phyloP scores from a whole-genome alignment of 2,797 vertebrate species.

The Nyctibius grandis region DNA sequence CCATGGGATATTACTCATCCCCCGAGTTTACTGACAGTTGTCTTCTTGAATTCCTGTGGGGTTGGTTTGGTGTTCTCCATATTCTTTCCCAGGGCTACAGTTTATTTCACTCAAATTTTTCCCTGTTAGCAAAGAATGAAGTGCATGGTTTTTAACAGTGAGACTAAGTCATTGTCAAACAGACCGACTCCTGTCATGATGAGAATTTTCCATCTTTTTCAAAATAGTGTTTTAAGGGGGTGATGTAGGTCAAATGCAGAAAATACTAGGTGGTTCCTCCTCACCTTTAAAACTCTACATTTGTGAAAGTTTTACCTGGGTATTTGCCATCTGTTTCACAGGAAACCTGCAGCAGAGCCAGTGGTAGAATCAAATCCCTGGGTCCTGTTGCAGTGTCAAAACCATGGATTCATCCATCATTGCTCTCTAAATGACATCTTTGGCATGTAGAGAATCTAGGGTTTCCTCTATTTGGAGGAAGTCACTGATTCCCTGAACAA shows the following conservation, averaged over 20 bases:
- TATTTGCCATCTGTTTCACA: not conserved
- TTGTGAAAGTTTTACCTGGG: not conserved
- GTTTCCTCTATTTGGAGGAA: slow-evolving; percentile 6
- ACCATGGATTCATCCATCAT: not conserved
- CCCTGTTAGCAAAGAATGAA: not conserved
- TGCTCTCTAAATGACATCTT: not conserved
- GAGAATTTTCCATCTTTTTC: not conserved
- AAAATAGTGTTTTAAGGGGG: not conserved
- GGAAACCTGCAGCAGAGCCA: not conserved
- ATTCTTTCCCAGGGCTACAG: not conserved
- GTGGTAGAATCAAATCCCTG: not conserved
- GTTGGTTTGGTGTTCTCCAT: not conserved
- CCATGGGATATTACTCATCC: not conserved
- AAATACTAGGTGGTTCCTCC: not conserved
- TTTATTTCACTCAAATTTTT: not conserved
- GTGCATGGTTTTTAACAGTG: not conserved
- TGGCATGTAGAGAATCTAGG: not conserved
- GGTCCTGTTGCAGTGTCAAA: not conserved
- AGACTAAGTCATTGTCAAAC: not conserved
- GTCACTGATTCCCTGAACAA: not conserved
- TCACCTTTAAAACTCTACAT: not conserved
- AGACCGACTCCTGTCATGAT: not conserved
- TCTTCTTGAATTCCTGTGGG: not conserved
- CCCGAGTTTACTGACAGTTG: not conserved
- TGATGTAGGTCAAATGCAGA: not conserved